Conservation (phyloP, 2,797 vertebrate species). For the Sphenopsis melanotis region DNA sequence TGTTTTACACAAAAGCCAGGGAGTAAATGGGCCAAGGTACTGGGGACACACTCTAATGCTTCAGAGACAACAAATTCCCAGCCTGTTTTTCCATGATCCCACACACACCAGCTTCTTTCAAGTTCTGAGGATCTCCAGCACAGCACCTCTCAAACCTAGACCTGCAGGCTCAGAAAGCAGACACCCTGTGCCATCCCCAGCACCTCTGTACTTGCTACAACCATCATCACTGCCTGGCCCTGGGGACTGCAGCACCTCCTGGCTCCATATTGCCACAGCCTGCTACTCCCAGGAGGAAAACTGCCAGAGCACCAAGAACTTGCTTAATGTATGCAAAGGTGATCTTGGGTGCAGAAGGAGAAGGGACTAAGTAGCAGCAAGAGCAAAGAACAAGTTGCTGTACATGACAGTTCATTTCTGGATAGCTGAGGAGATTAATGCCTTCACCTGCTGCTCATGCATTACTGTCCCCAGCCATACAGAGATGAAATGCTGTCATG, state of each 20-base stretch:
- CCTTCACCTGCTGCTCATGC: slow-evolving; percentile 23
- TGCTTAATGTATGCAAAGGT: background rate
- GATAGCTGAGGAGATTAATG: slow-evolving; percentile 58
- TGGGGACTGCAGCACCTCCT: background rate
- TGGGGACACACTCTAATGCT: accelerated
- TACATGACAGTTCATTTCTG: slow-evolving; percentile 60
- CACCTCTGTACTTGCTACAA: accelerated
- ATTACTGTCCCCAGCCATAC: slow-evolving; percentile 35
- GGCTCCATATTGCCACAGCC: background rate
- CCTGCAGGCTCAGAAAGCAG: background rate
- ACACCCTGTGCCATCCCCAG: background rate
- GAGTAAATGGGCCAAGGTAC: background rate
- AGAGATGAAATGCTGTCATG: slow-evolving; percentile 57
- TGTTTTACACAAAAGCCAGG: background rate
- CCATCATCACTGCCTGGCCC: background rate
- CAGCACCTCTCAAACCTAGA: background rate
- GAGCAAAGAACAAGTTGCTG: slow-evolving; percentile 28
- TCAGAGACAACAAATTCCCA: background rate
- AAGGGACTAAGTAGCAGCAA: background rate
- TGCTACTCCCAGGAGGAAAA: background rate
- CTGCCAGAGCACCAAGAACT: background rate
- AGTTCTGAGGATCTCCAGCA: background rate
- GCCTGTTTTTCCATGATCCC: background rate
- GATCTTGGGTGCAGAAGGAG: background rate
- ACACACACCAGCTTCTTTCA: accelerated